phyloP scores from a whole-genome alignment of 2,888 invertebrate genomes.

The Acanthopleura granulata region DNA sequence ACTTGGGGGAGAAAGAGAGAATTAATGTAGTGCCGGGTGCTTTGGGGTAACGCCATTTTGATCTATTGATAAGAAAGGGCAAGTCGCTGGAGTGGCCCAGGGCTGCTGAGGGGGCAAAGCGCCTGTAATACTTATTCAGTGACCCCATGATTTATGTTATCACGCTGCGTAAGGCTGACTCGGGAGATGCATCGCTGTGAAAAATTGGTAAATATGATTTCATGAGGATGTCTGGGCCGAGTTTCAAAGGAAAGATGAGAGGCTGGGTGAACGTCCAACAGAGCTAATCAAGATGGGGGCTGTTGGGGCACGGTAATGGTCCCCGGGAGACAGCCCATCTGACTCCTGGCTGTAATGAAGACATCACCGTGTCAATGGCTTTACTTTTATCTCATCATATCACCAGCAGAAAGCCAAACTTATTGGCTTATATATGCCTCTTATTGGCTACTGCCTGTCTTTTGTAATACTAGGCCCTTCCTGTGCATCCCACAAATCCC shows the following conservation, averaged over 20 bases:
- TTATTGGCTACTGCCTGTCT: no score
- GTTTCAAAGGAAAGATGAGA: no score
- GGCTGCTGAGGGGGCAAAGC: neutral
- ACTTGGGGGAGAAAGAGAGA: neutral
- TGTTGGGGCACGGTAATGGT: neutral
- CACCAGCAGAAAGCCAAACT: neutral
- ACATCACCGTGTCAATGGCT: neutral
- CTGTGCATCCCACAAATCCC: no score
- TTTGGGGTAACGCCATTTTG: no score
- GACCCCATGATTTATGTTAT: slow-evolving; percentile 2
- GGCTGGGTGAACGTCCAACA: no score
- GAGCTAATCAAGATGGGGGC: no score
- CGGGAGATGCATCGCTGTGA: neutral
- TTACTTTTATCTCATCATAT: neutral
- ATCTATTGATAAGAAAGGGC: no score
- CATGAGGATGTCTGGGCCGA: neutral
- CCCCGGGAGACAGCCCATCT: neutral
- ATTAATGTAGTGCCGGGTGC: neutral
- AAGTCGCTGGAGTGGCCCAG: no score
- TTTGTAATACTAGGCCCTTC: no score
- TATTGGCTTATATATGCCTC: no score
- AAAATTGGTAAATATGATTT: slow-evolving; percentile 18
- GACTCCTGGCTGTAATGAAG: neutral
- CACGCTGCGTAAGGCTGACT: neutral
- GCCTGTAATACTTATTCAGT: slow-evolving; percentile 1